phyloP scores from a whole-genome alignment of 2,113 vertebrate genomes.

The Chaetops frenatus region DNA sequence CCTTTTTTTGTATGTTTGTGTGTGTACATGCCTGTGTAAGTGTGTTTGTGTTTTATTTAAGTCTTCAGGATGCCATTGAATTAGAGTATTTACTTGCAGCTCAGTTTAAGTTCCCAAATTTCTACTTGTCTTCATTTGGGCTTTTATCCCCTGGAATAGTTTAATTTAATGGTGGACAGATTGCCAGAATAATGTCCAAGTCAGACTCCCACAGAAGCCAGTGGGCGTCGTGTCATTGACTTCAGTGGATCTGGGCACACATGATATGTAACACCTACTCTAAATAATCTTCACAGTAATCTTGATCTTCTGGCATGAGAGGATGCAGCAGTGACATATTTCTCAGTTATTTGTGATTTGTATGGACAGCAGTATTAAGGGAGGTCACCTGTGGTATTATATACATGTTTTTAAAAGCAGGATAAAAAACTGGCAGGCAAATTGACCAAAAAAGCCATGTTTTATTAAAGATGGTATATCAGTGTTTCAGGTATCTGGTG shows the following conservation, averaged over 20 bases:
- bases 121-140: background rate
- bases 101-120: background rate
- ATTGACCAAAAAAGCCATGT: background rate
- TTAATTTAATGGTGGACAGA: background rate
- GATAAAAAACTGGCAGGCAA: background rate
- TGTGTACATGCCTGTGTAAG: background rate
- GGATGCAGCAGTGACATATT: background rate
- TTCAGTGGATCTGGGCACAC: conserved; percentile 34
- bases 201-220: conserved; percentile 18
- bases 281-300: background rate
- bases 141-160: background rate
- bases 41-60: background rate
- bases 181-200: conserved; percentile 28
- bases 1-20: background rate
- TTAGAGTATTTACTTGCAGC: background rate
- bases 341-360: background rate
- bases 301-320: conserved; percentile 11
- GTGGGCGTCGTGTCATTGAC: background rate
- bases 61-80: background rate
- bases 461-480: conserved; percentile 17
- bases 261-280: background rate
- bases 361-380: background rate
- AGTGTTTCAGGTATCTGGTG: conserved; percentile 35
- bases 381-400: background rate
- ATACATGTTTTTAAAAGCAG: background rate